Conservation (phyloP, 2,797 vertebrate species). For the Malurus leucopterus region DNA sequence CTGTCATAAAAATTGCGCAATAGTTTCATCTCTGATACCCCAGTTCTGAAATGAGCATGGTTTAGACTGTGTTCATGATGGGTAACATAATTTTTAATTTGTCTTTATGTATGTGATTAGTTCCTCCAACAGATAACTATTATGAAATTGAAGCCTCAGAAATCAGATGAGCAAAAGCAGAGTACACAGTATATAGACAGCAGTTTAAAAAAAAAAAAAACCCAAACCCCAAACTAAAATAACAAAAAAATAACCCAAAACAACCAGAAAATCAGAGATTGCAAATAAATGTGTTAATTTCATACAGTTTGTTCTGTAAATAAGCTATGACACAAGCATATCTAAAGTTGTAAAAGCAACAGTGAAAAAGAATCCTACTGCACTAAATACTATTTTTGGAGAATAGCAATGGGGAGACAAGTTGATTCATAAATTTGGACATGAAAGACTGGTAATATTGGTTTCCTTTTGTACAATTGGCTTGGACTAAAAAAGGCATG, state of each 20-base stretch:
- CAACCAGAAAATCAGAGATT: background rate
- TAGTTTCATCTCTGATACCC: background rate
- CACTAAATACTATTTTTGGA: background rate
- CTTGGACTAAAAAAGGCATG: background rate
- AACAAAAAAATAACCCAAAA: background rate
- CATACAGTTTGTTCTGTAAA: background rate
- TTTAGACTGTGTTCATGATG: background rate
- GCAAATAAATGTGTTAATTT: background rate
- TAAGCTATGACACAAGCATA: background rate
- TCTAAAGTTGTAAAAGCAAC: background rate
- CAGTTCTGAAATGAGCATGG: background rate
- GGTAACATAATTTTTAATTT: constrained; percentile 1
- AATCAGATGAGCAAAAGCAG: background rate
- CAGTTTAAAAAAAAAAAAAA: background rate
- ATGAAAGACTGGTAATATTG: background rate
- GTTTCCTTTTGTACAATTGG: background rate
- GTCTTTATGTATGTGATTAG: background rate
- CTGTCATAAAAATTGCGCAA: background rate
- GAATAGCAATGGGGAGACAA: background rate
- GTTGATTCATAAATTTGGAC: background rate
- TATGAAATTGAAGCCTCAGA: background rate
- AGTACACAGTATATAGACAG: background rate
- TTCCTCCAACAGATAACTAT: background rate
- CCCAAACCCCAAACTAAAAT: background rate
- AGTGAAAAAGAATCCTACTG: accelerated